These are phyloP conservation scores for Daubentonia madagascariensis DNA, from an alignment of 2,113 vertebrate genomes.

Conservation along the genomic window DNA sequence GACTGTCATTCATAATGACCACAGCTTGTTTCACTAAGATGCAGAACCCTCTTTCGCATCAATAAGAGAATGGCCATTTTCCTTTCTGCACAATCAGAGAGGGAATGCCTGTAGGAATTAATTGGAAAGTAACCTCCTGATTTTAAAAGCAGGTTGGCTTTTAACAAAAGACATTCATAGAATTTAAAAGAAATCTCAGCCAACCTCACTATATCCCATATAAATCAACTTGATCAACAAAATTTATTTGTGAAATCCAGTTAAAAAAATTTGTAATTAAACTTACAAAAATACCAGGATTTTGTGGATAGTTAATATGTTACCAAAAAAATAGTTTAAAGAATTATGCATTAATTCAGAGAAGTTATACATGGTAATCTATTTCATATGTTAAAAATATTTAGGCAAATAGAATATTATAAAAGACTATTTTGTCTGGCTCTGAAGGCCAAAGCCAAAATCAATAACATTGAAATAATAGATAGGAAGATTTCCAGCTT, in stretches of 20 bases:
- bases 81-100: not conserved
- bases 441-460: not conserved
- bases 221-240: not conserved
- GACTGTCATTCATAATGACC: too few species aligned
- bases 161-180: not conserved
- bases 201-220: too few species aligned
- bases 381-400: not conserved
- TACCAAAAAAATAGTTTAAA: not conserved
- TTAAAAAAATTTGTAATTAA: not conserved
- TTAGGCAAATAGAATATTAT: not conserved
- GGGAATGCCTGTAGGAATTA: not conserved
- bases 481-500: not conserved
- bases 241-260: not conserved
- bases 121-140: not conserved
- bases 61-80: not conserved
- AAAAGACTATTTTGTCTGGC: not conserved
- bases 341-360: not conserved
- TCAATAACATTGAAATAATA: not conserved
- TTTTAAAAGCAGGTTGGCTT: not conserved
- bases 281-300: not conserved
- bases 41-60: too few species aligned
- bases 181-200: not conserved
- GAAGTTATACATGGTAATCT: not conserved
- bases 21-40: not conserved
- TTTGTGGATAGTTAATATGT: not conserved